phyloP scores from a whole-genome alignment of 1,140 invertebrate genomes.

The Oryctes rhinoceros region DNA sequence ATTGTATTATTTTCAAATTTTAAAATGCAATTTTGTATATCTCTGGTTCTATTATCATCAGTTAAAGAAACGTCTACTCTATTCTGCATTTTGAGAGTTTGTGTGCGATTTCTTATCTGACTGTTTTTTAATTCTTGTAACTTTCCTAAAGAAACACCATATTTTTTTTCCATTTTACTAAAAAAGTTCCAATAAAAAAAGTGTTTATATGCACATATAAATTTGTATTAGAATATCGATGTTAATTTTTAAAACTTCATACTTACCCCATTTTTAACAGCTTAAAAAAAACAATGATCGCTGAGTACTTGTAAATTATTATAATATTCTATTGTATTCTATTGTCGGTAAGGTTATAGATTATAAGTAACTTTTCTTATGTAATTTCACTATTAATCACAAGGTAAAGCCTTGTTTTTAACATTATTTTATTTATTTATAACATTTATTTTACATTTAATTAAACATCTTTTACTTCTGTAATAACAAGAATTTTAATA shows the following conservation, averaged over 20 bases:
- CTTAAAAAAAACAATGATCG: neutral
- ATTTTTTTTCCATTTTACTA: no score
- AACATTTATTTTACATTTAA: no score
- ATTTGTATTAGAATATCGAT: neutral
- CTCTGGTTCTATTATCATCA: neutral
- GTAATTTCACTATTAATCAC: no score
- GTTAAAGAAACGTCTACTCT: neutral
- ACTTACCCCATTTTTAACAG: conserved; percentile 5
- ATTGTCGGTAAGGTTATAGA: no score
- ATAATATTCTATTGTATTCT: no score
- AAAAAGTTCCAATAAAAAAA: neutral
- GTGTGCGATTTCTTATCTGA: neutral
- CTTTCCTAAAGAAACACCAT: no score
- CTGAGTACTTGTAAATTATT: neutral
- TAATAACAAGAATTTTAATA: no score
- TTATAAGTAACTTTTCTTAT: no score
- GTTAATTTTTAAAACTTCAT: neutral
- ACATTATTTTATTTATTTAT: no score
- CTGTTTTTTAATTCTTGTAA: neutral
- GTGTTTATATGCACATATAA: neutral
- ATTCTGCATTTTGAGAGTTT: neutral
- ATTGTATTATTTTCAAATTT: neutral
- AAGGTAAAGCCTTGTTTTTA: no score
- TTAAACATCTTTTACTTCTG: no score
- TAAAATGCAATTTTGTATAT: no score